phyloP scores from a whole-genome alignment of 2,797 vertebrate species.

The Basileuterus tristriatus region DNA sequence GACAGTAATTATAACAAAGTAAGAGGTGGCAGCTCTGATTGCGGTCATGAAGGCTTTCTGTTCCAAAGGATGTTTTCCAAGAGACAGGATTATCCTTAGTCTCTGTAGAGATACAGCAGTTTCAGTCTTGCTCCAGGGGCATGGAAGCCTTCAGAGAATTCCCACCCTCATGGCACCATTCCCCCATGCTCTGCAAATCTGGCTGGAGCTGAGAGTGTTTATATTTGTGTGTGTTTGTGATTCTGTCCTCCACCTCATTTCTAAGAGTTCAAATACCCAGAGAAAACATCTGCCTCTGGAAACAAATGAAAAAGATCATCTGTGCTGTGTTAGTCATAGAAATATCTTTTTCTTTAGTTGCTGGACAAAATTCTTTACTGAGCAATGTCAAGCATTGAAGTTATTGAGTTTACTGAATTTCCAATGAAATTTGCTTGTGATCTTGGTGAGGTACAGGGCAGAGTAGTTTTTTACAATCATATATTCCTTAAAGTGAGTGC shows the following conservation, averaged over 20 bases:
- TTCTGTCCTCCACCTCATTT: neutral
- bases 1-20: neutral
- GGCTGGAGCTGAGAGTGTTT: rapidly evolving
- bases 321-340: neutral
- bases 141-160: neutral
- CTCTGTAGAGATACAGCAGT: neutral
- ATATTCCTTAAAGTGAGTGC: neutral
- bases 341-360: neutral
- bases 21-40: neutral
- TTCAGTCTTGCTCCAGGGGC: neutral
- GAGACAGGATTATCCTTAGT: neutral
- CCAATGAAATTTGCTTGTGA: neutral
- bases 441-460: neutral
- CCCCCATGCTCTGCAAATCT: neutral
- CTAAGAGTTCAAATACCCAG: neutral
- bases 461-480: neutral
- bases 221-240: neutral
- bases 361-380: neutral
- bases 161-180: neutral
- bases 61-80: neutral
- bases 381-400: neutral
- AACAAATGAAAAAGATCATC: neutral
- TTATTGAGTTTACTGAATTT: neutral
- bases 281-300: neutral
- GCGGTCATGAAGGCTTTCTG: neutral